phyloP scores from a whole-genome alignment of 2,888 invertebrate species.

The Leptopilina syphax region DNA sequence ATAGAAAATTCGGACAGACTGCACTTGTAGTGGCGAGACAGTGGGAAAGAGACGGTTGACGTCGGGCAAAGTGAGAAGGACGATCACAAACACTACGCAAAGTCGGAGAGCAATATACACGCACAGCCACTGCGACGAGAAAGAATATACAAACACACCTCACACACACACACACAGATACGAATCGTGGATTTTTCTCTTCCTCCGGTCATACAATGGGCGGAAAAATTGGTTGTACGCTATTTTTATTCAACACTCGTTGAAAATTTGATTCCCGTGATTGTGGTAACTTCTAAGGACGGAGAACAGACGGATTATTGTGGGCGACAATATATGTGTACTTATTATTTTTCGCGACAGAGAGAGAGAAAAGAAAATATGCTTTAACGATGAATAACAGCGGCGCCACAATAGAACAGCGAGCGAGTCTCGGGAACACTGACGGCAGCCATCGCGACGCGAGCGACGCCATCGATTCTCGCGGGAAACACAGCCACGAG shows the following conservation, averaged over 20 bases:
- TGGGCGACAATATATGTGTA: background rate
- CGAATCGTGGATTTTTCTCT: no score
- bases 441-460: constrained; percentile 71
- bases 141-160: background rate
- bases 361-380: constrained; percentile 38
- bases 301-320: constrained; percentile 58
- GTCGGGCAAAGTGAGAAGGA: constrained; percentile 43
- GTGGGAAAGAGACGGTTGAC: constrained; percentile 34
- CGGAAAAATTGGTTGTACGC: background rate
- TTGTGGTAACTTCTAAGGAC: constrained; percentile 40
- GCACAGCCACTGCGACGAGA: constrained; percentile 44
- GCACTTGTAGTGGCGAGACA: constrained; percentile 64
- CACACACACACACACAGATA: background rate
- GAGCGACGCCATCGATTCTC: constrained; percentile 63
- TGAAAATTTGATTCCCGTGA: constrained; percentile 38
- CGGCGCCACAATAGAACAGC: constrained; percentile 69
- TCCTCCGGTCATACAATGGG: background rate
- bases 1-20: constrained; percentile 42
- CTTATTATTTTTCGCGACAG: no score
- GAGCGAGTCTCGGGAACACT: constrained; percentile 73
- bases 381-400: constrained; percentile 50
- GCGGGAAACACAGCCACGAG: constrained; percentile 56
- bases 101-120: constrained; percentile 15
- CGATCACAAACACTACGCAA: background rate
- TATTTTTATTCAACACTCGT: no score